Conservation (phyloP, 1,140 invertebrate species). For the Conus ventricosus region DNA sequence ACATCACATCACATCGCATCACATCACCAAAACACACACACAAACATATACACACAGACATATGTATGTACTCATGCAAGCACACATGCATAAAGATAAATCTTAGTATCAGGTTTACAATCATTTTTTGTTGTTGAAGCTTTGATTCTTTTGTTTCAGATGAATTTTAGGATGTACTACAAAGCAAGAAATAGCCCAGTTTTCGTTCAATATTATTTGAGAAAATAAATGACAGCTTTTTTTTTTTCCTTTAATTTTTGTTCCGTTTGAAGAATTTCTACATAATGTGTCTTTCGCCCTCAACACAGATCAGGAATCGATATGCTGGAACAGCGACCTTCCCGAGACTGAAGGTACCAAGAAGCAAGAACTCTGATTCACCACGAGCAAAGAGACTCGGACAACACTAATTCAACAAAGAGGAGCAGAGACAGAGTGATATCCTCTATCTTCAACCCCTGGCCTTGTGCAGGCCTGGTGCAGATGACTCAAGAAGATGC, state of each 20-base stretch:
- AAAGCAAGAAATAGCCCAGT: no score
- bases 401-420: background rate
- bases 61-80: background rate
- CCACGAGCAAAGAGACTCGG: background rate
- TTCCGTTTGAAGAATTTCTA: no score
- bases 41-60: background rate
- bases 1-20: background rate
- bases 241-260: no score
- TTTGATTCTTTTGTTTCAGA: no score
- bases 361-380: background rate
- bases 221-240: background rate
- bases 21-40: background rate
- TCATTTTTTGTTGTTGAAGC: no score
- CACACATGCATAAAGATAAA: background rate
- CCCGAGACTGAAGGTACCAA: background rate
- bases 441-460: background rate
- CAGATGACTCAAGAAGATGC: constrained; percentile 4
- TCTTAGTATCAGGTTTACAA: background rate
- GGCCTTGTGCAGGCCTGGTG: background rate
- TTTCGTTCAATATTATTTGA: no score
- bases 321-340: background rate
- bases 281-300: no score
- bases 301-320: background rate
- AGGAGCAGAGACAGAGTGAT: background rate
- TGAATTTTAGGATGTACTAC: no score